A percentile compares a stretch with the other conserved stretches of the same genome.
phyloP scores from a whole-genome alignment of 2,797 vertebrate genomes.

The Parauchenoglanis ngamensis region DNA sequence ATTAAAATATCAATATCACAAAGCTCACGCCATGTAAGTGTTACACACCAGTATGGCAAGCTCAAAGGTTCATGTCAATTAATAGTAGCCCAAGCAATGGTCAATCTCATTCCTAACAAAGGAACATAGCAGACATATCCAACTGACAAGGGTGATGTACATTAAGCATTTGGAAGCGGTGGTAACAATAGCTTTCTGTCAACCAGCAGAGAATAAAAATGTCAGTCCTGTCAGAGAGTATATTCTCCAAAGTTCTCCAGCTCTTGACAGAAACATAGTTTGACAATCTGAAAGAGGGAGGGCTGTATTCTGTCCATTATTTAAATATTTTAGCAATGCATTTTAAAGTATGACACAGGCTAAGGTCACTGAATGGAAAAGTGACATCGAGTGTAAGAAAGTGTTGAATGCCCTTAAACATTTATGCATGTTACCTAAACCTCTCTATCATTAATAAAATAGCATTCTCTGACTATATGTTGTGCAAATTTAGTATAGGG shows the following conservation, averaged over 20 bases:
- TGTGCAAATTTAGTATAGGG: conserved; percentile 72
- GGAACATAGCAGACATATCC: conserved; percentile 71
- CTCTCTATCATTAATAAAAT: background rate
- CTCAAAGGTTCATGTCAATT: conserved; percentile 50
- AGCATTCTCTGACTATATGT: conserved; percentile 54
- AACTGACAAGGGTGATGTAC: conserved; percentile 69
- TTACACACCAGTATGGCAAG: conserved; percentile 30
- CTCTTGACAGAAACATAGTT: conserved; percentile 75
- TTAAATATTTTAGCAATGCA: conserved; percentile 75
- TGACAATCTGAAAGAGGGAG: conserved; percentile 72
- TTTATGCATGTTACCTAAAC: conserved; percentile 70
- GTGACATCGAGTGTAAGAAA: conserved; percentile 56
- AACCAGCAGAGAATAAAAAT: conserved; percentile 78
- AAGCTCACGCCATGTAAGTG: conserved; percentile 22
- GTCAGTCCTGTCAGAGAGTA: conserved; percentile 75
- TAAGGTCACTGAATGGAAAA: conserved; percentile 56
- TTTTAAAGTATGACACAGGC: conserved; percentile 65
- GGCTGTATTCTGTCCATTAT: conserved; percentile 76
- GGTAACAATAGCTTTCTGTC: conserved; percentile 78
- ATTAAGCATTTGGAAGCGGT: conserved; percentile 71
- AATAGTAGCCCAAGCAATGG: conserved; percentile 51
- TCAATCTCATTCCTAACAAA: conserved; percentile 66
- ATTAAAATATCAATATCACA: conserved; percentile 19
- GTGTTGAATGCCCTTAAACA: conserved; percentile 71
- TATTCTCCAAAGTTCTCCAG: conserved; percentile 73